phyloP scores from a whole-genome alignment of 2,113 vertebrate genomes.

The Catharus bicknelli region DNA sequence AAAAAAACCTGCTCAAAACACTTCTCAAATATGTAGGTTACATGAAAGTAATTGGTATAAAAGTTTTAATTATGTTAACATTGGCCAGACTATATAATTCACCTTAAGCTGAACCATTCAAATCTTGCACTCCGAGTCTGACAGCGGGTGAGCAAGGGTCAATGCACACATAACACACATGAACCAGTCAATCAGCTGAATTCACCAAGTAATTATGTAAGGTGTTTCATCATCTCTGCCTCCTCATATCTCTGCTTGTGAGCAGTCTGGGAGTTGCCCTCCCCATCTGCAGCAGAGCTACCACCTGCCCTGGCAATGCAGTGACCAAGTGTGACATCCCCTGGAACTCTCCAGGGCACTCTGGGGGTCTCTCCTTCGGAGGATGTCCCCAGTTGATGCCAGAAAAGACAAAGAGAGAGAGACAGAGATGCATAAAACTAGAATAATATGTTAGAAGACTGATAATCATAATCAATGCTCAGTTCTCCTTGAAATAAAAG shows the following conservation, averaged over 20 bases:
- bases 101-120: background rate
- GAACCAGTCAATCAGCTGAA: background rate
- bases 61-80: slow-evolving; percentile 2
- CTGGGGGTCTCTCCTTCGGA: background rate
- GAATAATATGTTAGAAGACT: background rate
- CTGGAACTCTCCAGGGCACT: background rate
- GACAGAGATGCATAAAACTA: background rate
- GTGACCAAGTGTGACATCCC: background rate
- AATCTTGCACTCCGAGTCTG: background rate
- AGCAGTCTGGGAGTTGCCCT: background rate
- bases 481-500: background rate
- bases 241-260: background rate
- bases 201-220: background rate
- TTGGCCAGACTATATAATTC: background rate
- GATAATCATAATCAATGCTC: background rate
- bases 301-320: background rate
- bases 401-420: background rate
- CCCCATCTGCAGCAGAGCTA: background rate
- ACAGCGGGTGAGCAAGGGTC: background rate
- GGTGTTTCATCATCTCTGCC: background rate
- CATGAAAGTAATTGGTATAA: background rate
- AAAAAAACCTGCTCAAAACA: background rate
- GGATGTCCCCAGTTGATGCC: background rate
- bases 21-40: background rate
- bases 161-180: background rate